Evolutionary conservation across 2,888 invertebrate genomes (phyloP), one percentile per base, ranked within the genome.

Genomic region (Synergus umbraculus): DNA sequence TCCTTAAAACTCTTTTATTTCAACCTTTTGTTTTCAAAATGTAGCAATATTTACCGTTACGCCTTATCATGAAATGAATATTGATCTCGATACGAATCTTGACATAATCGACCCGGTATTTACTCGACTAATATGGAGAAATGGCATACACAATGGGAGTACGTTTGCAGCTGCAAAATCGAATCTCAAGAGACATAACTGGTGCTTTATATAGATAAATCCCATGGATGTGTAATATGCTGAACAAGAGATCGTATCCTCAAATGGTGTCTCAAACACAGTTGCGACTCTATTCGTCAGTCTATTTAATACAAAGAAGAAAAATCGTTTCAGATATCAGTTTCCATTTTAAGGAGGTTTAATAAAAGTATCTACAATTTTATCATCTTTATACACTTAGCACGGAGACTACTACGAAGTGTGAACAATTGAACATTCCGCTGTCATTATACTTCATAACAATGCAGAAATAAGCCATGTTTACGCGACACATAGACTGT

Each of bases 401-500:
- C 37, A 37, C 37, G 37, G 7, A 37, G 37, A 37, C 37, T 37
- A 7, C 37, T 37, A 37, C 37, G 37, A 37, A 7, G 37, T 37
- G 37, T 37, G 37, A 37, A 37, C 37, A 37, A 37, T 37, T 64
- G 64, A 64, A 64, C 7, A 64, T 4, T 43, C 18, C 22, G 29
- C n/a, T 63, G 10, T 5, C 60, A 63, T 63, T 63, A 63, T 37
- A 7, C 5, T 5, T 37, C 37, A 37, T 5, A 63, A 63, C 60
- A 63, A 63, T 63, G 60, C 60, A 63, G 12, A 66, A 66, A 43
- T 66, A 43, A 66, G 43, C 41, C 66, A 66, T 37, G 64, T 64
- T 64, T 37, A 64, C 64, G 22, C 29, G 37, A 66, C 44, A 43
- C 76, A 64, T 83, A 81, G 80, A 37, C 4, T 46, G 46, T 46